Evolutionary conservation across 2,113 vertebrate genomes (phyloP), one percentile per base, ranked within the genome.

Genomic region (Fregetta grallaria): DNA sequence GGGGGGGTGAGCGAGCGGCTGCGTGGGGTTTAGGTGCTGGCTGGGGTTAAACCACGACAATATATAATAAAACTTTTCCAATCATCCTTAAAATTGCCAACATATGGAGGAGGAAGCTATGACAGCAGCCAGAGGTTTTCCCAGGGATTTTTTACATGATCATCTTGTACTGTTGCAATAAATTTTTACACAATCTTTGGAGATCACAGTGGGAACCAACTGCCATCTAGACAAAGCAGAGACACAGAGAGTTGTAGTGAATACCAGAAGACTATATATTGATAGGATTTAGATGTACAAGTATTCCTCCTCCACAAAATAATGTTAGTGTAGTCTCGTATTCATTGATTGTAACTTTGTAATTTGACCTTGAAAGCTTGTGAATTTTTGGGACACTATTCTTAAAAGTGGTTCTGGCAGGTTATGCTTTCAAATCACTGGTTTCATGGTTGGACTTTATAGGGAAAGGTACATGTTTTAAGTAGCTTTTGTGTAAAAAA

Each of bases 401-500:
- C 70, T 79, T 91, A 87, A 92, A 91, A 87, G 76, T 36, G 75
- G 15, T 89, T 95, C 76, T 58, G 70, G 23, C 6, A 11, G 58
- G 70, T 94, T 72, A 49, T 5, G 6, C 73, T 94, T 61, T 78
- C 56, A 75, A 63, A 89, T 81, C 52, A 49, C 47, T 55, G 29
- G 20, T 86, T 79, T 66, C 47, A 14, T 75, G 27, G 68, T 76
- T 84, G 49, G 70, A n/a, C 61, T 92, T 95, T 70, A 78, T 61
- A 86, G 38, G 65, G 40, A 68, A 73, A 94, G n/a, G 40, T 68
- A 10, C 25, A 52, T 29, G 21, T 89, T 94, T 87, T 82, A 89
- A 95, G 84, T 6, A 72, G 61, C 30, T 92, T 70, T 68, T 75
- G 30, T 91, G 55, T 86, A 77, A 94, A 93, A 95, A 87, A 70